Conservation (phyloP, 2,113 vertebrate genomes). For the Herpailurus yagouaroundi region DNA sequence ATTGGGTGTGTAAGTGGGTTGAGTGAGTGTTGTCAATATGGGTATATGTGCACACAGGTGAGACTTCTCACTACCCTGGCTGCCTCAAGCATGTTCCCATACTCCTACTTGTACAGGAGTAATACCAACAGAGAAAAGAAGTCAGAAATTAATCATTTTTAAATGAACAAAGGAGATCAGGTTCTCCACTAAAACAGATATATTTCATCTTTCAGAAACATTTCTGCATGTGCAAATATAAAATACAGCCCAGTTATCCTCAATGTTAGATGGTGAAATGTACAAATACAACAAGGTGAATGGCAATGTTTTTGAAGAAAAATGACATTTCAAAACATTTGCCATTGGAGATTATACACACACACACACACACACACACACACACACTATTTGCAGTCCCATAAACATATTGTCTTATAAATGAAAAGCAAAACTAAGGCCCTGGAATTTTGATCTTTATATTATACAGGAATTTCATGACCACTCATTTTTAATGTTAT, state of each 20-base stretch:
- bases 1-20: constrained; percentile 16
- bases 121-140: constrained; percentile 65
- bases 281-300: constrained; percentile 54
- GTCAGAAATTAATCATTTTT: constrained; percentile 63
- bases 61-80: not conserved
- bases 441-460: constrained; percentile 75
- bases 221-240: constrained; percentile 51
- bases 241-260: constrained; percentile 63
- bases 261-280: constrained; percentile 26
- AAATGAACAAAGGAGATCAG: constrained; percentile 50
- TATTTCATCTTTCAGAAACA: constrained; percentile 13
- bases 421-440: constrained; percentile 68
- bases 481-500: constrained; percentile 83
- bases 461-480: constrained; percentile 78
- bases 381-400: constrained; percentile 56
- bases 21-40: not conserved
- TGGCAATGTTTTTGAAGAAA: constrained; percentile 55
- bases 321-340: constrained; percentile 57
- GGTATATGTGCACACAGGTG: not conserved
- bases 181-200: constrained; percentile 60
- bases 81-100: not conserved
- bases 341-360: not conserved
- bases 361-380: constrained; percentile 33
- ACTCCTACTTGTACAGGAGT: not conserved
- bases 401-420: constrained; percentile 64